phyloP scores from a whole-genome alignment of 1,140 invertebrate genomes.

The Maniola jurtina region DNA sequence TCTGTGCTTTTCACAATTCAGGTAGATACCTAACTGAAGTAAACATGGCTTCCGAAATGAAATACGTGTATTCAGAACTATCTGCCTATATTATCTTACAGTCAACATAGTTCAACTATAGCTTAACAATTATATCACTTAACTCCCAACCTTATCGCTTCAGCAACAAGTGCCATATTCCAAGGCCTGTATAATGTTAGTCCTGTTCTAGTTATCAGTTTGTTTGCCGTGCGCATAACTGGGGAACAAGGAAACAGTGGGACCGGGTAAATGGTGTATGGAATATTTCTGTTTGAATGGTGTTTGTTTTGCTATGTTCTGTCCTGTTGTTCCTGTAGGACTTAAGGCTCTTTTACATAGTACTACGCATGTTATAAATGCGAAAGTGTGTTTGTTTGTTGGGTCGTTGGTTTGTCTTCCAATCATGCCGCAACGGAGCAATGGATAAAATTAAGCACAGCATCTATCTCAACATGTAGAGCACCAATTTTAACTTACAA shows the following conservation, averaged over 20 bases:
- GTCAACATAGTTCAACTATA: background rate
- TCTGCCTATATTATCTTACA: background rate
- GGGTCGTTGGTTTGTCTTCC: no score
- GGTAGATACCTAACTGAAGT: background rate
- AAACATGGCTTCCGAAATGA: background rate
- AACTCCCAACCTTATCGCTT: background rate
- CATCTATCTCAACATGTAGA: no score
- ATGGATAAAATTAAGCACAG: no score
- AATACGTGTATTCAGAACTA: slow-evolving; percentile 3
- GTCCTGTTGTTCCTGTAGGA: background rate
- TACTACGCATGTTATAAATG: no score
- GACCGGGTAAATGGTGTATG: slow-evolving; percentile 6
- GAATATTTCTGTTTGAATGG: background rate
- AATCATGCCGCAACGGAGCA: no score
- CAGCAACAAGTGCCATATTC: background rate
- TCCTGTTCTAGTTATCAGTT: slow-evolving; percentile 18
- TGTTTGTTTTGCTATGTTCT: background rate
- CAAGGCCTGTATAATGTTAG: background rate
- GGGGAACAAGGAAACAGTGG: slow-evolving; percentile 12
- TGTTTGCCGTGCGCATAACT: slow-evolving; percentile 19
- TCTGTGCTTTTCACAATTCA: background rate
- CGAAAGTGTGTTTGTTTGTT: no score
- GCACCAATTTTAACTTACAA: no score
- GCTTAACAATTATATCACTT: background rate
- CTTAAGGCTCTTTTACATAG: background rate